A percentile compares a stretch with the other conserved stretches of the same genome.
phyloP scores from a whole-genome alignment of 2,113 vertebrate species.

The Rafetus swinhoei region DNA sequence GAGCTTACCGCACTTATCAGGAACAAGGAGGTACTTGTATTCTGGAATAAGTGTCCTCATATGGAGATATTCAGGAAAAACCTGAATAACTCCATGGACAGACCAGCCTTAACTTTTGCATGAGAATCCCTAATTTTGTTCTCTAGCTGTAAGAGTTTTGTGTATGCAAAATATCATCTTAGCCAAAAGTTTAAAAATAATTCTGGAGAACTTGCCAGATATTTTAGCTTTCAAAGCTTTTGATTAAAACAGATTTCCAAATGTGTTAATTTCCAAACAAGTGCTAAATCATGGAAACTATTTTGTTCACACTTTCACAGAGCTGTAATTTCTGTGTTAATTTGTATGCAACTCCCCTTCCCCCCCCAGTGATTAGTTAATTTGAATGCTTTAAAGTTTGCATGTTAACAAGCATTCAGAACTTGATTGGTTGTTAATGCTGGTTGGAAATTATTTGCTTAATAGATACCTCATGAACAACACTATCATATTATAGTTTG shows the following conservation, averaged over 20 bases:
- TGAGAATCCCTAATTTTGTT: neutral
- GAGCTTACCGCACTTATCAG: neutral
- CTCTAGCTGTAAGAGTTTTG: fast-evolving
- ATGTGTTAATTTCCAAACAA: neutral
- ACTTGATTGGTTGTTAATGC: neutral
- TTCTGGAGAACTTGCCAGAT: neutral
- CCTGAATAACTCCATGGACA: neutral
- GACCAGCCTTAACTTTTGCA: neutral
- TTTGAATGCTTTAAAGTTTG: neutral
- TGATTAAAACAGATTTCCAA: neutral
- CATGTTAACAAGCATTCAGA: fast-evolving
- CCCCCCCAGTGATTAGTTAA: fast-evolving
- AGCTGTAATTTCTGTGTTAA: neutral
- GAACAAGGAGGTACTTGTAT: neutral
- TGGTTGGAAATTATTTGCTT: fast-evolving
- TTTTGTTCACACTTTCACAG: neutral
- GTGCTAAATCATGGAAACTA: neutral
- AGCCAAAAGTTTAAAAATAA: neutral
- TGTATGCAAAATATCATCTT: neutral
- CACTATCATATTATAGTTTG: fast-evolving
- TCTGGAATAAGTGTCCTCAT: neutral
- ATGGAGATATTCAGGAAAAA: neutral
- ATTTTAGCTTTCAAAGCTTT: neutral
- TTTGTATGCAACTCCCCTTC: fast-evolving
- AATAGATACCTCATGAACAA: neutral